phyloP scores from a whole-genome alignment of 1,140 invertebrate species.

The Heliconius hewitsoni region DNA sequence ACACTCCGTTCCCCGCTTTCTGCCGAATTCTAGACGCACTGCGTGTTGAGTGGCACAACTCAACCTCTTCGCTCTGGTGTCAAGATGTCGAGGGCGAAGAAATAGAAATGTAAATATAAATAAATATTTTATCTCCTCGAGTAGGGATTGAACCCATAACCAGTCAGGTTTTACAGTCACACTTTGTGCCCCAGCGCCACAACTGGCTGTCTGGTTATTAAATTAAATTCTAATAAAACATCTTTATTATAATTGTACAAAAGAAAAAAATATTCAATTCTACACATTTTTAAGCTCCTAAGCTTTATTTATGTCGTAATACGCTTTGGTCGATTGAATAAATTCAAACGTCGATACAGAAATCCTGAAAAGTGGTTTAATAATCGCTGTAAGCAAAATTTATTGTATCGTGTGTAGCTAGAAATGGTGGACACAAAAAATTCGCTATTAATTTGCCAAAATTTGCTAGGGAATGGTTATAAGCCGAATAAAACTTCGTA shows the following conservation, averaged over 20 bases:
- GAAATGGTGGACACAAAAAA: not conserved
- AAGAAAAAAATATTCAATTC: not conserved
- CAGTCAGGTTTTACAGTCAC: no score
- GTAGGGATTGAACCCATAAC: no score
- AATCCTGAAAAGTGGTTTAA: conserved; percentile 14
- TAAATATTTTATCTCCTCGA: no score
- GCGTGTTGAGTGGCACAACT: no score
- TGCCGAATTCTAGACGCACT: no score
- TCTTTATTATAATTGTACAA: not conserved
- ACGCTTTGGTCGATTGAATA: not conserved
- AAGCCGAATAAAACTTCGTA: not conserved
- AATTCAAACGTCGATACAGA: conserved; percentile 13
- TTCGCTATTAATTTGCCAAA: no score
- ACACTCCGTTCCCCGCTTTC: no score
- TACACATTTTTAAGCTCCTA: not conserved
- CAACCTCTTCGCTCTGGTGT: no score
- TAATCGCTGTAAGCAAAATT: conserved; percentile 9
- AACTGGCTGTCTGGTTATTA: no score
- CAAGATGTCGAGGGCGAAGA: no score
- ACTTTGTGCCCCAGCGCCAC: no score
- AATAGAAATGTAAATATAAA: no score
- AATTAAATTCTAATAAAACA: not conserved
- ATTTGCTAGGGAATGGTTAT: not conserved
- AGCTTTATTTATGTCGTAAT: conserved; percentile 3
- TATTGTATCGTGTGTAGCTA: not conserved